Evolutionary conservation across 2,888 invertebrate genomes (phyloP).

Genomic region (Griposia aprilina): DNA sequence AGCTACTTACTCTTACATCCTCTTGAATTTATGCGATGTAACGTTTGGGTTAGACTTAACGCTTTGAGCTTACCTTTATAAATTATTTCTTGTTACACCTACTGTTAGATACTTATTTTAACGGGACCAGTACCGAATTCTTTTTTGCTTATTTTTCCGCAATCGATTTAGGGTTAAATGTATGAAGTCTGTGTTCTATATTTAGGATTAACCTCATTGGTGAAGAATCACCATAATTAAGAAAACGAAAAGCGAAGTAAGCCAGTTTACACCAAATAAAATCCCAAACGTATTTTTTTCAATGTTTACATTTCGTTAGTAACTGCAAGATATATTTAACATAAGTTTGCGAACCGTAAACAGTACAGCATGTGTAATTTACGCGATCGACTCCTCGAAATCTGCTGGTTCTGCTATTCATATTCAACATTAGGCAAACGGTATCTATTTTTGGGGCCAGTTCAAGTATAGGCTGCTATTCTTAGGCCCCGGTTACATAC

Average conservation of each 20-base stretch:
- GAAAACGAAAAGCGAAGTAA: slow-evolving; percentile 18
- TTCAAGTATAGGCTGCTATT: slow-evolving; percentile 75
- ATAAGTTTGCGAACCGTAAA: slow-evolving; percentile 67
- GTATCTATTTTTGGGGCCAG: slow-evolving; percentile 71
- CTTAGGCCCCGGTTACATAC: slow-evolving; percentile 62
- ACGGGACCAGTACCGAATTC: slow-evolving; percentile 22
- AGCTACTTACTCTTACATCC: slow-evolving; percentile 72
- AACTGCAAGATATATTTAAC: slow-evolving; percentile 60
- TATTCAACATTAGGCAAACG: slow-evolving; percentile 67
- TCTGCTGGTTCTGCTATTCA: slow-evolving; percentile 58
- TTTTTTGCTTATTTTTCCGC: background rate
- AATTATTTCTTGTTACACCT: slow-evolving; percentile 31
- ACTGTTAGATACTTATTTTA: slow-evolving; percentile 7
- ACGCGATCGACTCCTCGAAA: slow-evolving; percentile 64
- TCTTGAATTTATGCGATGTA: slow-evolving; percentile 64
- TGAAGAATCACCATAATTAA: slow-evolving; percentile 29
- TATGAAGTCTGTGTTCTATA: background rate
- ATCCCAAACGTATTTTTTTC: slow-evolving; percentile 49
- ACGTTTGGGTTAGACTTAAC: slow-evolving; percentile 61
- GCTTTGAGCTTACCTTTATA: slow-evolving; percentile 37
- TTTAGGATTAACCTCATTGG: slow-evolving; percentile 23
- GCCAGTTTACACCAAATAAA: slow-evolving; percentile 45
- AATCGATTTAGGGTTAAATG: background rate
- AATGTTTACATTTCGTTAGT: slow-evolving; percentile 50
- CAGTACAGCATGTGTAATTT: slow-evolving; percentile 69